phyloP scores from a whole-genome alignment of 2,797 vertebrate species.

The Picus viridis region DNA sequence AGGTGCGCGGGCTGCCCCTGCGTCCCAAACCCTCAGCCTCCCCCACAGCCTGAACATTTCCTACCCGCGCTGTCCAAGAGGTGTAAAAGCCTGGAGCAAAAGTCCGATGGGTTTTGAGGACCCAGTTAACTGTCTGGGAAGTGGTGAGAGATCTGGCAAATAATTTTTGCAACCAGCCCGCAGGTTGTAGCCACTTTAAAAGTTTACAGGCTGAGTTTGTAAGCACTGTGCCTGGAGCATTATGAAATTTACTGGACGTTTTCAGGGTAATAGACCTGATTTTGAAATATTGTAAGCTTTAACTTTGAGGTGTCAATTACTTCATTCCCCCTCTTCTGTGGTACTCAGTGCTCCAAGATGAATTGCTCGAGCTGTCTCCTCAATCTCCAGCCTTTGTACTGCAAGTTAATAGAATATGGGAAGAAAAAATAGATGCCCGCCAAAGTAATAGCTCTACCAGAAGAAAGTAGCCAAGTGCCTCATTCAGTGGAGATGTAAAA shows the following conservation, averaged over 20 bases:
- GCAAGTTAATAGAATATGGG: rapidly evolving
- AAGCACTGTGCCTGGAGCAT: not conserved
- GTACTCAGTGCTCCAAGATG: too few relatives aligned
- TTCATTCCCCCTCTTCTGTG: not conserved
- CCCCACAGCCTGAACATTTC: rapidly evolving
- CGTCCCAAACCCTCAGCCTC: rapidly evolving
- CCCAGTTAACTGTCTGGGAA: not conserved
- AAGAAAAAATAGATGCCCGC: not conserved
- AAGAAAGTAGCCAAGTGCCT: not conserved
- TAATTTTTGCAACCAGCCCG: rapidly evolving
- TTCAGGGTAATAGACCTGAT: not conserved
- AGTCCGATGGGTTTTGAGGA: rapidly evolving
- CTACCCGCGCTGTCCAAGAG: rapidly evolving
- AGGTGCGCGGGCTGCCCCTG: rapidly evolving
- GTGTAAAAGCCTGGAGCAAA: rapidly evolving
- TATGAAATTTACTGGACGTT: not conserved
- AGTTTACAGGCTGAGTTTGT: not conserved
- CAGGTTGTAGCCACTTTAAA: rapidly evolving
- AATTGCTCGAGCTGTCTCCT: not conserved
- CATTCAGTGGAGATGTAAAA: not conserved
- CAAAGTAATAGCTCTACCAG: not conserved
- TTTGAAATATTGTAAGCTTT: not conserved
- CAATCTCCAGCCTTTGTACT: rapidly evolving
- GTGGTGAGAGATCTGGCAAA: rapidly evolving
- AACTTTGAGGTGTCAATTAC: not conserved